Conservation (phyloP, 2,888 invertebrate species). For the Argyresthia goedartella region DNA sequence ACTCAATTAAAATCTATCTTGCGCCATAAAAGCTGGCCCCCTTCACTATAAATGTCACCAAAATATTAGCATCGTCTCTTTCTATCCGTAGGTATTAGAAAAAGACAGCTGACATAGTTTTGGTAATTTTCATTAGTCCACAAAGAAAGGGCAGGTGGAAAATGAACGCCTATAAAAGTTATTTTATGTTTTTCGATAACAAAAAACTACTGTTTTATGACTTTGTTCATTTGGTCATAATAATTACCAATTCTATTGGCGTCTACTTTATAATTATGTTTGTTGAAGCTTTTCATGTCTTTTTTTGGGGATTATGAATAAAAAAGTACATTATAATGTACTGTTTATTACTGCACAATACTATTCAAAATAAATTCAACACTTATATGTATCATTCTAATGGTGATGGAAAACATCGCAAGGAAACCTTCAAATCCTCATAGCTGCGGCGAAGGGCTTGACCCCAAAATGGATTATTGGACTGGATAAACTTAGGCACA, state of each 20-base stretch:
- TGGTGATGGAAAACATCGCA: no score
- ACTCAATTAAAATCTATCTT: conserved; percentile 27
- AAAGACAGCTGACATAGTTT: background rate
- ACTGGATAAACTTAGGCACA: no score
- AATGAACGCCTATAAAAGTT: background rate
- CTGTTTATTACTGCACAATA: background rate
- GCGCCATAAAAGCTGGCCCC: conserved; percentile 6
- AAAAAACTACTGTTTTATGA: background rate
- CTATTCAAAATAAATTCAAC: no score
- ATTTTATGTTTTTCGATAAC: conserved; percentile 1
- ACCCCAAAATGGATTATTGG: no score
- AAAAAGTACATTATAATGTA: background rate
- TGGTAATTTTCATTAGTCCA: conserved; percentile 1
- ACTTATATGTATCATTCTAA: no score
- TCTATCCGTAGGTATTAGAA: background rate
- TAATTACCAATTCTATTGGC: background rate
- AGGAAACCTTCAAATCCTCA: no score
- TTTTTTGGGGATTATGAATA: background rate
- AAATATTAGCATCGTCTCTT: background rate
- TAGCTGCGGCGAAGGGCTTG: no score
- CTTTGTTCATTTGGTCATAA: background rate
- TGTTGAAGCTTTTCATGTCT: no score
- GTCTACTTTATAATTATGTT: background rate
- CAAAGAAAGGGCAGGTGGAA: conserved; percentile 1
- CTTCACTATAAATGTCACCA: conserved; percentile 2